A percentile compares a stretch with the other conserved stretches of the same genome.
Evolutionary conservation across 2,888 invertebrate genomes (phyloP).

Genomic region (Malachius bipustulatus): DNA sequence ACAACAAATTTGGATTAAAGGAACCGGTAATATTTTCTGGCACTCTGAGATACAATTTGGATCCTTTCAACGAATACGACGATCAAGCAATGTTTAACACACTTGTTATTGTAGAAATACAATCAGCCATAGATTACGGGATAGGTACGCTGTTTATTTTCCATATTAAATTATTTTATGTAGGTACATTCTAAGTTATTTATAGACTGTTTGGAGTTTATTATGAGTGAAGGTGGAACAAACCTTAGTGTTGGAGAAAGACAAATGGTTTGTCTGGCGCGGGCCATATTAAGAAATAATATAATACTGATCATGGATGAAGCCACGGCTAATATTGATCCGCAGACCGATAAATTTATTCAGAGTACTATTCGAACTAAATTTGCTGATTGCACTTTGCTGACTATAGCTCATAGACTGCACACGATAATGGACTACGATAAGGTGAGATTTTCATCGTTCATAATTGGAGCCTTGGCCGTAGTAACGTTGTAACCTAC

Average conservation of each 20-base stretch:
- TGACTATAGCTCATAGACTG: constrained; percentile 55
- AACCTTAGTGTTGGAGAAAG: constrained; percentile 73
- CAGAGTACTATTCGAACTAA: constrained; percentile 43
- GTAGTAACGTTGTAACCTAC: too few species aligned
- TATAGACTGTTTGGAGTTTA: constrained; percentile 41
- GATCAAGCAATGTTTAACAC: constrained; percentile 28
- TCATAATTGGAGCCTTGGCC: too few species aligned
- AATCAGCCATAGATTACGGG: constrained; percentile 33
- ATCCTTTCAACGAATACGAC: constrained; percentile 46
- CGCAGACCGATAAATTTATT: constrained; percentile 44
- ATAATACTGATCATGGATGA: constrained; percentile 54
- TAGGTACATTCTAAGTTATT: too few species aligned
- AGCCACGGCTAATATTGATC: constrained; percentile 47
- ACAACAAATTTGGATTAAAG: constrained; percentile 18
- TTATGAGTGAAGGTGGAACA: constrained; percentile 57
- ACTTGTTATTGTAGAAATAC: constrained; percentile 38
- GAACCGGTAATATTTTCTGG: constrained; percentile 57
- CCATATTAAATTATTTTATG: too few species aligned
- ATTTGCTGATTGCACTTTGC: constrained; percentile 44
- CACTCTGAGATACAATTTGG: constrained; percentile 52
- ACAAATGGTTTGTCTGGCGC: constrained; percentile 66
- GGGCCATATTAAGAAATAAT: constrained; percentile 64
- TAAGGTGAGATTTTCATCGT: too few species aligned
- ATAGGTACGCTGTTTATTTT: constrained; percentile 24
- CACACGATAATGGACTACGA: constrained; percentile 52